Base-by-base conservation (phyloP, 2,113 vertebrate genomes). In the Leptosomus discolor region DNA sequence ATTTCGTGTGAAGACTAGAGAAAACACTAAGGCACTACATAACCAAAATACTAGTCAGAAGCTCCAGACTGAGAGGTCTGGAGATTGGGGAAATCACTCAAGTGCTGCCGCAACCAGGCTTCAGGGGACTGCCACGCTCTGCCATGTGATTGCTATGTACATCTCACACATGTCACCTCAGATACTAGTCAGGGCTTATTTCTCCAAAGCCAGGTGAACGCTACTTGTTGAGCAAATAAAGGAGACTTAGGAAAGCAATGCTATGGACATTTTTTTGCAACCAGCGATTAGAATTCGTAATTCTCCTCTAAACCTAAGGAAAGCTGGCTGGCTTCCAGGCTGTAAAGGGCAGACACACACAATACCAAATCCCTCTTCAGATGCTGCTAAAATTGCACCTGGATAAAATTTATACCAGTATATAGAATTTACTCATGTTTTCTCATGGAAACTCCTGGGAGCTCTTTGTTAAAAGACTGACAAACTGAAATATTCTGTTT, bases 61-160 rank as follows among this genome's bases (percentile, higher is more conserved):
- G 64, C 50, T 91, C 36, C 37, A 27, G 24, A 5, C 3, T 3
- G 17, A n/a, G 37, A 32, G 6, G 11, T 63, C 6, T 57, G 82
- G 21, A 46, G 32, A 51, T 34, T 0, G 37, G 50, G 24, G 41
- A 75, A 8, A 20, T 11, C 36, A n/a, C 46, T 32, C 7, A 4
- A 19, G 7, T 7, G 43, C 30, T 50, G 56, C n/a, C 11, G 4
- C 8, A 30, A 30, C 51, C 73, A 46, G 45, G 10, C 51, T 46
- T 17, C 15, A 30, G 68, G 60, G 53, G 6, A 41, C 12, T 7
- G 39, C 43, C 39, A 18, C 3, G 5, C 22, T 23, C 51, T 51
- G 21, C 37, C 29, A 11, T 0, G 4, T 1, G 5, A 60, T 8
- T 23, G 24, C 53, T 45, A 12, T 8, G 3, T 17, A 23, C 41